A percentile compares a stretch with the other conserved stretches of the same genome.
phyloP scores from a whole-genome alignment of 1,140 invertebrate genomes.

The Hyphantria cunea region DNA sequence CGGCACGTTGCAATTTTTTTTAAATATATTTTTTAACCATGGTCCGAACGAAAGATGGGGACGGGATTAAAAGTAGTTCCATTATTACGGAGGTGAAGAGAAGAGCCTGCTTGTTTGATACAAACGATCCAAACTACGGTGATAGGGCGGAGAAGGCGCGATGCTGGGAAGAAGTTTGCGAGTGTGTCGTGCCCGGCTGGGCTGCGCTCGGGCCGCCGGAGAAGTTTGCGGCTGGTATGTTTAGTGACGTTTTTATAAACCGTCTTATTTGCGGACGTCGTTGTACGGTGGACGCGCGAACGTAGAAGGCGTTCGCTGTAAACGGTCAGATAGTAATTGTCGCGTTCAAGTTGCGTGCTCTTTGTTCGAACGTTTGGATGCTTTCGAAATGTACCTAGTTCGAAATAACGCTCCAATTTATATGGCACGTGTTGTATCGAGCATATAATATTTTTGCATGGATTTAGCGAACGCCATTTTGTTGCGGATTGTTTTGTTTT shows the following conservation, averaged over 20 bases:
- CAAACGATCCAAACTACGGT: slow-evolving; percentile 68
- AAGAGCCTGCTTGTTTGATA: slow-evolving; percentile 65
- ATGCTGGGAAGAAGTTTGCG: slow-evolving; percentile 72
- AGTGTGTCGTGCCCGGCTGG: slow-evolving; percentile 68
- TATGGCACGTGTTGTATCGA: slow-evolving; percentile 9
- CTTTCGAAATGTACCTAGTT: slow-evolving; percentile 69
- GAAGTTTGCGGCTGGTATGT: slow-evolving; percentile 71
- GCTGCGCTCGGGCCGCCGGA: slow-evolving; percentile 51
- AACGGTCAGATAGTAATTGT: slow-evolving; percentile 60
- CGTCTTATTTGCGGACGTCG: slow-evolving; percentile 49
- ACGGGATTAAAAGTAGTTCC: slow-evolving; percentile 64
- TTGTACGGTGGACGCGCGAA: slow-evolving; percentile 34
- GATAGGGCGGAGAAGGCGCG: slow-evolving; percentile 67
- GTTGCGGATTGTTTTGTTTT: slow-evolving; percentile 38
- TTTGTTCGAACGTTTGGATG: slow-evolving; percentile 61
- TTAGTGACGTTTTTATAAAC: slow-evolving; percentile 31
- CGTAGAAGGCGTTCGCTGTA: slow-evolving; percentile 38
- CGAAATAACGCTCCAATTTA: slow-evolving; percentile 48
- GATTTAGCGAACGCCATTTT: slow-evolving; percentile 45
- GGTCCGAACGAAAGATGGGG: slow-evolving; percentile 65
- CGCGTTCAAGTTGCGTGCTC: slow-evolving; percentile 64
- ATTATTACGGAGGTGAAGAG: slow-evolving; percentile 70
- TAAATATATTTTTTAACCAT: slow-evolving; percentile 43
- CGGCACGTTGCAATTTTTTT: slow-evolving; percentile 31
- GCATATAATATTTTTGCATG: neutral